These are phyloP conservation scores for Axea sp. DNA, from an alignment of 2,888 invertebrate genomes.

Conservation along the genomic window DNA sequence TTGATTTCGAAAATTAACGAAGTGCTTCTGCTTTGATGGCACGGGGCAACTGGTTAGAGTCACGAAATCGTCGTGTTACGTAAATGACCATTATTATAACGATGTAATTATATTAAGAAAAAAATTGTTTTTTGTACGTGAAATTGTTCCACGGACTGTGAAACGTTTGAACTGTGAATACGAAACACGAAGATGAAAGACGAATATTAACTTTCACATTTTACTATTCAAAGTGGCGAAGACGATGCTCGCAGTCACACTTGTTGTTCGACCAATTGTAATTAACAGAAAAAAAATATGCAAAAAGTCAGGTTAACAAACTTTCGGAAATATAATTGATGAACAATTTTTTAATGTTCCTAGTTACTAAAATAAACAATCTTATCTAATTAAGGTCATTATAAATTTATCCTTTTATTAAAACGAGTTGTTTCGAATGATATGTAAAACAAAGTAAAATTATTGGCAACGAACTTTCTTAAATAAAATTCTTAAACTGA, in stretches of 20 bases:
- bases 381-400: too few species aligned
- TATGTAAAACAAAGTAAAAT: too few species aligned
- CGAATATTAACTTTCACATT: conserved; percentile 57
- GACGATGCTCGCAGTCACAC: conserved; percentile 34
- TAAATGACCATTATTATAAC: conserved; percentile 50
- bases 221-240: conserved; percentile 29
- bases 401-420: too few species aligned
- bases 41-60: conserved; percentile 20
- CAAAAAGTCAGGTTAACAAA: too few species aligned
- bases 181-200: conserved; percentile 42
- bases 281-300: too few species aligned
- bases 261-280: conserved; percentile 10
- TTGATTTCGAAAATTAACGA: conserved; percentile 21
- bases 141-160: conserved; percentile 42
- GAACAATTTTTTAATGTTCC: too few species aligned
- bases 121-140: conserved; percentile 27
- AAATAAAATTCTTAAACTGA: too few species aligned
- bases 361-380: too few species aligned
- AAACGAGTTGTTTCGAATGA: too few species aligned
- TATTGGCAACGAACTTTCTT: too few species aligned
- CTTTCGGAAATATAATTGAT: too few species aligned
- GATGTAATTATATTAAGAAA: conserved; percentile 40
- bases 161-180: conserved; percentile 19
- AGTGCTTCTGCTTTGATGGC: conserved; percentile 10
- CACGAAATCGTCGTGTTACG: conserved; percentile 52